These are phyloP conservation scores for Elephantulus edwardii DNA, from an alignment of 2,113 vertebrate genomes.

Conservation along the genomic window DNA sequence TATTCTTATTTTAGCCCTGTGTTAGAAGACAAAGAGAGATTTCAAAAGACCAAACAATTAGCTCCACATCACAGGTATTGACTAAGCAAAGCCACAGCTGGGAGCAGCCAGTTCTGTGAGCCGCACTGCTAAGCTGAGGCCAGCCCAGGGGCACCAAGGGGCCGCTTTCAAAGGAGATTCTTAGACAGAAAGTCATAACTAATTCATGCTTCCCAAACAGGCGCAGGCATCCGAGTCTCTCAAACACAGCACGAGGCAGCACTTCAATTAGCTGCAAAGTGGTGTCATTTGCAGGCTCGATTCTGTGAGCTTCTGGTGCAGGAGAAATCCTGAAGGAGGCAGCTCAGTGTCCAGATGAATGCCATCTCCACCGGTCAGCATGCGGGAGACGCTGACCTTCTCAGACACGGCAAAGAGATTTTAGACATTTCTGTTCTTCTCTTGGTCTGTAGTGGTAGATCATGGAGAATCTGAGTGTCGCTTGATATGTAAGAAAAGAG, in stretches of 20 bases:
- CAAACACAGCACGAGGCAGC: background rate
- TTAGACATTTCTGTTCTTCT: background rate
- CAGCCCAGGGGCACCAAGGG: fast-evolving
- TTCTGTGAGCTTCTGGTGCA: background rate
- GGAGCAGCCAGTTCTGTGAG: background rate
- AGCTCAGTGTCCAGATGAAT: background rate
- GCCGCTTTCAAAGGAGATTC: constrained; percentile 22
- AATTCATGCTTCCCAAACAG: constrained; percentile 47
- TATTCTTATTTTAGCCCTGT: background rate
- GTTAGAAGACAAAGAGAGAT: background rate
- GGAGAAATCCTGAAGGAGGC: background rate
- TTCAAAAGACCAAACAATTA: background rate
- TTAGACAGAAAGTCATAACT: constrained; percentile 30
- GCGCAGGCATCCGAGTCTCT: background rate
- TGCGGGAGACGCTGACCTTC: background rate
- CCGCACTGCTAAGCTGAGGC: background rate
- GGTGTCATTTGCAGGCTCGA: constrained; percentile 13
- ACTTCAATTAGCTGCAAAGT: constrained; percentile 57
- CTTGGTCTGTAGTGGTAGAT: background rate
- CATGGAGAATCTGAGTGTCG: background rate
- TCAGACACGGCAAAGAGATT: background rate
- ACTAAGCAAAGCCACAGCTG: background rate
- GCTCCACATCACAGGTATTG: background rate
- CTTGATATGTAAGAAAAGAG: background rate
- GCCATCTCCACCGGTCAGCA: background rate